Conservation (phyloP, 1,140 invertebrate genomes). For the Orius laevigatus region DNA sequence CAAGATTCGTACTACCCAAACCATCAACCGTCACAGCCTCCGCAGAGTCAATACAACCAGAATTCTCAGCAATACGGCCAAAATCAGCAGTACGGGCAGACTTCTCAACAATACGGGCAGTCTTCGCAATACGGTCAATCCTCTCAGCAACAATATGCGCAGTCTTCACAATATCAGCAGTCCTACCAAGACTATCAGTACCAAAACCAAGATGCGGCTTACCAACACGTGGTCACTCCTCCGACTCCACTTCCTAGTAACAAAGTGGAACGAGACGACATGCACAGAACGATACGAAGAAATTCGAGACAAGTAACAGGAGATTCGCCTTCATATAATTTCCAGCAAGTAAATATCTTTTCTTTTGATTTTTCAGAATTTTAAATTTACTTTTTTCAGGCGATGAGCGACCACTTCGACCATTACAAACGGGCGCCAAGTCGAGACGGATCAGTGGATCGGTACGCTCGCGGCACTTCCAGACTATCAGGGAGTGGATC, state of each 20-base stretch:
- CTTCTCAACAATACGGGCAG: conserved; percentile 21
- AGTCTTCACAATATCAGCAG: conserved; percentile 21
- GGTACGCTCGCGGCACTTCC: conserved; percentile 47
- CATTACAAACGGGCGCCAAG: conserved; percentile 84
- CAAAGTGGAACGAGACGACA: conserved; percentile 7
- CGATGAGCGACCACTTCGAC: conserved; percentile 58
- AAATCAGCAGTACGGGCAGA: conserved; percentile 15
- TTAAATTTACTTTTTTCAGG: conserved; percentile 26
- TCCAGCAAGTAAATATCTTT: conserved; percentile 20
- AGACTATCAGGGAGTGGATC: conserved; percentile 32
- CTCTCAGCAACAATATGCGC: conserved; percentile 15
- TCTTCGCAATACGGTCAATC: conserved; percentile 14
- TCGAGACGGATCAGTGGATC: conserved; percentile 71
- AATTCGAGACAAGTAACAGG: conserved; percentile 30
- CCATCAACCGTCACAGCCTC: neutral
- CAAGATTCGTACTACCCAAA: neutral
- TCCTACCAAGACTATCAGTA: conserved; percentile 22
- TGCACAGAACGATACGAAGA: conserved; percentile 24
- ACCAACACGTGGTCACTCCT: conserved; percentile 16
- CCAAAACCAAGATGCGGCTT: conserved; percentile 16
- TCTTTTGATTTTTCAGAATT: neutral
- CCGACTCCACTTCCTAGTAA: conserved; percentile 17
- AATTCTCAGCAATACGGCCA: conserved; percentile 8
- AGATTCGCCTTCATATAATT: conserved; percentile 23
- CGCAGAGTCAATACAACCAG: neutral